A percentile compares a stretch with the other conserved stretches of the same genome.
Conservation (phyloP, 2,113 vertebrate genomes). For the Leptosomus discolor region DNA sequence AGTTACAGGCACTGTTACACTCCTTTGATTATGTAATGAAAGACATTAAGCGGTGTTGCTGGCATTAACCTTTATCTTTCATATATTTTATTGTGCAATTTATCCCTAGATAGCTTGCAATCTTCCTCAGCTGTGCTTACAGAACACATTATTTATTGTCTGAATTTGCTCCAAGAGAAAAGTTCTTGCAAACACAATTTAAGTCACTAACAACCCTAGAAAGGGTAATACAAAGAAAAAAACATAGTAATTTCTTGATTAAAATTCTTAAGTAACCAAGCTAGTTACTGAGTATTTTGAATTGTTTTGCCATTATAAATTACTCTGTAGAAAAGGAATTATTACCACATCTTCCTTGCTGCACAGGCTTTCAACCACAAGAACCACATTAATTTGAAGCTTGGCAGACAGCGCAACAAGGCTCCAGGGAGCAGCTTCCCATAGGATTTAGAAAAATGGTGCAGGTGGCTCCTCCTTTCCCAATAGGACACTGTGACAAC, state of each 20-base stretch:
- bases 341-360: slow-evolving; percentile 48
- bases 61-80: slow-evolving; percentile 55
- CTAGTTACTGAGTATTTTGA: slow-evolving; percentile 23
- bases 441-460: background rate
- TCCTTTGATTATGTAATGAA: slow-evolving; percentile 51
- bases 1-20: background rate
- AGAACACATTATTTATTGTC: slow-evolving; percentile 23
- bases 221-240: slow-evolving; percentile 20
- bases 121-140: slow-evolving; percentile 22
- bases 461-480: background rate
- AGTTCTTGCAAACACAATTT: slow-evolving; percentile 8
- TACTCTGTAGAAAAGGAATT: slow-evolving; percentile 38
- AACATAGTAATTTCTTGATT: slow-evolving; percentile 41
- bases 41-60: slow-evolving; percentile 17
- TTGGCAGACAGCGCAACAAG: slow-evolving; percentile 24
- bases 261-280: slow-evolving; percentile 47
- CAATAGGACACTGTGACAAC: background rate
- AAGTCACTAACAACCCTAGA: slow-evolving; percentile 3
- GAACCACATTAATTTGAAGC: slow-evolving; percentile 54
- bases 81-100: slow-evolving; percentile 32
- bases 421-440: slow-evolving; percentile 8
- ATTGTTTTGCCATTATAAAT: slow-evolving; percentile 47
- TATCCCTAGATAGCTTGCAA: slow-evolving; percentile 36
- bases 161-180: slow-evolving; percentile 34
- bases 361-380: slow-evolving; percentile 48